Conservation (phyloP, 2,888 invertebrate genomes). For the Iselma pallidipennis region DNA sequence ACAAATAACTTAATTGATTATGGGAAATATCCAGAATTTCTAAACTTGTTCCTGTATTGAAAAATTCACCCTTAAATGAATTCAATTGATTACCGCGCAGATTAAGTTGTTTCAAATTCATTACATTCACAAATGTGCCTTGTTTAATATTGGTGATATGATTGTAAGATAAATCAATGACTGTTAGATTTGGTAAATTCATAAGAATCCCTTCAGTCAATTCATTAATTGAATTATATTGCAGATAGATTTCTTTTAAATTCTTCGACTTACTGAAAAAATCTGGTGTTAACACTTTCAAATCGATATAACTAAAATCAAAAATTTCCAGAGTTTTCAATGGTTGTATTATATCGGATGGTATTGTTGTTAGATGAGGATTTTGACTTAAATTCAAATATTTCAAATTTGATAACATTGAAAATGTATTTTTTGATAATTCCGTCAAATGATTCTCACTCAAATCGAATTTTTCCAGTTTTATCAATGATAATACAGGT, state of each 20-base stretch:
- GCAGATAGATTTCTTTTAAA: constrained; percentile 69
- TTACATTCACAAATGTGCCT: constrained; percentile 76
- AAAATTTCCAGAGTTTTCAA: constrained; percentile 69
- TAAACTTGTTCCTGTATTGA: constrained; percentile 80
- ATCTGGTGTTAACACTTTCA: constrained; percentile 75
- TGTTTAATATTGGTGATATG: constrained; percentile 75
- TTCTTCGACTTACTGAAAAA: constrained; percentile 69
- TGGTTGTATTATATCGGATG: constrained; percentile 70
- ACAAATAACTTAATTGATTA: constrained; percentile 80
- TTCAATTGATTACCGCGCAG: constrained; percentile 77
- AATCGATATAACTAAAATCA: constrained; percentile 74
- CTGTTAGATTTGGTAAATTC: constrained; percentile 73
- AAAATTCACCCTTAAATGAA: constrained; percentile 82
- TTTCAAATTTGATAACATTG: constrained; percentile 67
- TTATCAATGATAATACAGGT: constrained; percentile 65
- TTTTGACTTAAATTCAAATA: constrained; percentile 79
- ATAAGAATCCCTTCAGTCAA: constrained; percentile 77
- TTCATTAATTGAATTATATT: constrained; percentile 75
- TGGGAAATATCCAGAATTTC: constrained; percentile 79
- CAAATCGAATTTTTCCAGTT: constrained; percentile 72
- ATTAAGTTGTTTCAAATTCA: constrained; percentile 72
- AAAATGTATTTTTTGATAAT: constrained; percentile 69
- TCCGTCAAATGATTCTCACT: constrained; percentile 79
- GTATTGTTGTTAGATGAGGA: constrained; percentile 66
- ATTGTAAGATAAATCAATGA: constrained; percentile 79